Conservation (phyloP, 1,140 invertebrate genomes). For the Macrotrachela quadricornifera region DNA sequence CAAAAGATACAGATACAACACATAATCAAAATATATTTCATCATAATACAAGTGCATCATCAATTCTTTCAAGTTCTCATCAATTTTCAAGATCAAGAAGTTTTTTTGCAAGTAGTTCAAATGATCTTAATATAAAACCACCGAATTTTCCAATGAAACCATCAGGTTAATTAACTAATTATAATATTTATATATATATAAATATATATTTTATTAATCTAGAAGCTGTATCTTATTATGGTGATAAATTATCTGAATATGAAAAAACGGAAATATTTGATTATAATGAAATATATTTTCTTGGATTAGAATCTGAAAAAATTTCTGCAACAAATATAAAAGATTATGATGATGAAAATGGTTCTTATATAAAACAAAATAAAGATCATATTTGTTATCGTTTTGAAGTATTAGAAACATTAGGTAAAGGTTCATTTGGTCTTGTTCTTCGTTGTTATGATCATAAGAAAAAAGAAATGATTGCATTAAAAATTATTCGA, state of each 20-base stretch:
- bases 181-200: no score
- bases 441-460: constrained; percentile 42
- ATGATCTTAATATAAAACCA: no score
- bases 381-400: constrained; percentile 74
- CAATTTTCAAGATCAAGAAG: no score
- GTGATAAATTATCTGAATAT: constrained; percentile 20
- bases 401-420: constrained; percentile 81
- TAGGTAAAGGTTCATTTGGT: constrained; percentile 83
- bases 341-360: constrained; percentile 30
- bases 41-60: no score
- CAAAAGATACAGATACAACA: no score
- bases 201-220: no score
- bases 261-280: constrained; percentile 27
- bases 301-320: constrained; percentile 26
- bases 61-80: no score
- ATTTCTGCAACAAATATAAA: constrained; percentile 19
- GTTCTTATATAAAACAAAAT: constrained; percentile 25
- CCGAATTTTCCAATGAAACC: no score
- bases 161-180: no score
- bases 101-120: no score
- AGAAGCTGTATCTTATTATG: constrained; percentile 24
- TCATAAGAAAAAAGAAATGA: constrained; percentile 32
- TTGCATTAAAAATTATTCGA: constrained; percentile 35
- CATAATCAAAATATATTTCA: no score
- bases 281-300: constrained; percentile 25